phyloP scores from a whole-genome alignment of 2,888 invertebrate species.

The Sthenelais limicola region DNA sequence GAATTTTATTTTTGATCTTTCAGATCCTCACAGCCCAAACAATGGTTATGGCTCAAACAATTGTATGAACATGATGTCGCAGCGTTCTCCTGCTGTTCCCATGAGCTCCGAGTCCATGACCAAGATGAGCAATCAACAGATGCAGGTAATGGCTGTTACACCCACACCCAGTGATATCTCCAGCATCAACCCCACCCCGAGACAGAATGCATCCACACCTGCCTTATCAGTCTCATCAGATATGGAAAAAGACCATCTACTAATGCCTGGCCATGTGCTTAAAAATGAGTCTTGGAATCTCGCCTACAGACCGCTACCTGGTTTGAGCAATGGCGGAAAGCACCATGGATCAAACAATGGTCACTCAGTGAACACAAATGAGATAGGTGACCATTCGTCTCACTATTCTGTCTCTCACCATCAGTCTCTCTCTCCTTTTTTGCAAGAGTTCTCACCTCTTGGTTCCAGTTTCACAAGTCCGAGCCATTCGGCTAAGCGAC shows the following conservation, averaged over 20 bases:
- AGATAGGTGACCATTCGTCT: neutral
- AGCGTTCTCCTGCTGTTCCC: slow-evolving; percentile 27
- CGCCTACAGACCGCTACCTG: slow-evolving; percentile 43
- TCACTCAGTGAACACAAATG: neutral
- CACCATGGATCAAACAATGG: neutral
- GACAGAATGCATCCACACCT: slow-evolving; percentile 8
- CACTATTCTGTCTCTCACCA: slow-evolving; percentile 20
- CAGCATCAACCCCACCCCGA: slow-evolving; percentile 42
- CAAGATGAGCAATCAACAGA: slow-evolving; percentile 39
- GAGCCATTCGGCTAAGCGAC: slow-evolving; percentile 40
- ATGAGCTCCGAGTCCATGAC: neutral
- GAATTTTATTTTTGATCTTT: neutral
- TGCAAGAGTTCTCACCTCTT: slow-evolving; percentile 38
- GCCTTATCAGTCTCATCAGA: neutral
- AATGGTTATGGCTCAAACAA: neutral
- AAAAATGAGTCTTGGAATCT: slow-evolving; percentile 42
- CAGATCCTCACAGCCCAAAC: slow-evolving; percentile 19
- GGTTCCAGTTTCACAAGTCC: slow-evolving; percentile 42
- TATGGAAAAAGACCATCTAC: slow-evolving; percentile 34
- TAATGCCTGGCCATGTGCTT: slow-evolving; percentile 39
- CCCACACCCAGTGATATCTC: slow-evolving; percentile 44
- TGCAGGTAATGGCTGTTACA: slow-evolving; percentile 39
- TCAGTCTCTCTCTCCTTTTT: slow-evolving; percentile 42
- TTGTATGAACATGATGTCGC: slow-evolving; percentile 8
- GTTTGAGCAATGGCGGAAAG: slow-evolving; percentile 14